Percentiles rank a stretch among this genome's conserved stretches.
These are phyloP conservation scores for Lithophane socia DNA, from an alignment of 2,888 invertebrate species.

Conservation along the genomic window DNA sequence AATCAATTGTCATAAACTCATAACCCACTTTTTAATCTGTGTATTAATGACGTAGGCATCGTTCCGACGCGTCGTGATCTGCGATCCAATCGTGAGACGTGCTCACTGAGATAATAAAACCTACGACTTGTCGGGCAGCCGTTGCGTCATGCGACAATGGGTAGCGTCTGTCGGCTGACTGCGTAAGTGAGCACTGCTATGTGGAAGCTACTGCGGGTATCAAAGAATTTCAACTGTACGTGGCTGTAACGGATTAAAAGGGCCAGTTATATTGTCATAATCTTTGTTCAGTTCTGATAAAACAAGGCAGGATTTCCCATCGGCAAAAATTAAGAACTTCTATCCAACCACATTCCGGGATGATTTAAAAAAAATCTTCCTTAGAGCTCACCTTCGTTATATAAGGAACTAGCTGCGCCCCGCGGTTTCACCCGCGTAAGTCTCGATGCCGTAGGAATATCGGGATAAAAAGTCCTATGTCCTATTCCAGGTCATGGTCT, in stretches of 20 bases:
- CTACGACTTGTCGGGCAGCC: constrained; percentile 37
- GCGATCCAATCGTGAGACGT: constrained; percentile 46
- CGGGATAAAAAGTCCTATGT: no score
- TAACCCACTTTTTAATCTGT: constrained; percentile 36
- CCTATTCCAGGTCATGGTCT: no score
- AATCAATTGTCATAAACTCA: constrained; percentile 23
- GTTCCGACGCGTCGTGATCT: constrained; percentile 38
- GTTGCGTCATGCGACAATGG: constrained; percentile 46
- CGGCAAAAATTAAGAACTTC: no score
- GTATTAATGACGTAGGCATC: constrained; percentile 39
- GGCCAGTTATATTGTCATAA: not conserved
- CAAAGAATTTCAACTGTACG: not conserved
- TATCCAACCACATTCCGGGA: no score
- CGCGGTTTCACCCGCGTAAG: no score
- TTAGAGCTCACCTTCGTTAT: no score
- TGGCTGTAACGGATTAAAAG: not conserved
- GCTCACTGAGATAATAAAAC: constrained; percentile 47
- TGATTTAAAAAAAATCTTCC: no score
- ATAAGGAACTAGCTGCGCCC: no score
- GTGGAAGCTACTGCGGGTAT: not conserved
- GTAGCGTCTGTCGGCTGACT: constrained; percentile 29
- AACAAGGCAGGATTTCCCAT: not conserved
- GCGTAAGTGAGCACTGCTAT: constrained; percentile 20
- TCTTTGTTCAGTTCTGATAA: not conserved
- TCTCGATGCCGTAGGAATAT: no score